These are phyloP conservation scores for Drosophila arizonae DNA, from an alignment of 1,140 invertebrate genomes.

Conservation along the genomic window DNA sequence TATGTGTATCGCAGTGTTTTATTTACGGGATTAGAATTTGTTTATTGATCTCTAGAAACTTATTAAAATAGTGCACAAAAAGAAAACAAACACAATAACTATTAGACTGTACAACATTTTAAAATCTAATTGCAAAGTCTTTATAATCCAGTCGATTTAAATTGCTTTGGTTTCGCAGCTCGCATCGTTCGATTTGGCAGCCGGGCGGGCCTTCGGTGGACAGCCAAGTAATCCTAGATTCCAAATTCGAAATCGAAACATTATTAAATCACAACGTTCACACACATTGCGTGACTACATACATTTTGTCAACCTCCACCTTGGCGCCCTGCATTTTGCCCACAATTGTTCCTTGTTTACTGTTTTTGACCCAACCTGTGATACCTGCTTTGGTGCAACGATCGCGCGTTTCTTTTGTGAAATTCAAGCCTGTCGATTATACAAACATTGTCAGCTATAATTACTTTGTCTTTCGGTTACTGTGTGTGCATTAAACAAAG, in stretches of 20 bases:
- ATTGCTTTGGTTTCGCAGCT: constrained; percentile 91
- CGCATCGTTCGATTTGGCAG: constrained; percentile 91
- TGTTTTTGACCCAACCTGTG: constrained; percentile 95
- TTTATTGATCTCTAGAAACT: constrained; percentile 70
- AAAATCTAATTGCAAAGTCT: constrained; percentile 93
- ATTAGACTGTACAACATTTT: constrained; percentile 77
- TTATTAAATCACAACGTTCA: neutral
- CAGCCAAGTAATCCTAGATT: constrained; percentile 90
- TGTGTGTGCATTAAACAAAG: constrained; percentile 41
- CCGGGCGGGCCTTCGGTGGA: constrained; percentile 92
- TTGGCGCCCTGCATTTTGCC: constrained; percentile 94
- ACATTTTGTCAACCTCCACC: constrained; percentile 92
- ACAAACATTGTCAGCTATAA: constrained; percentile 5
- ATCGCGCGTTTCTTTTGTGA: constrained; percentile 94
- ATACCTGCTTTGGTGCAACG: constrained; percentile 88
- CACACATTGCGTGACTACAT: constrained; percentile 83
- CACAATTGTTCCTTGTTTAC: constrained; percentile 92
- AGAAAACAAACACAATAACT: constrained; percentile 70
- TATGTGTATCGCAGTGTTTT: constrained; percentile 25
- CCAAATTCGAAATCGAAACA: neutral
- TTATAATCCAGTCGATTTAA: constrained; percentile 90
- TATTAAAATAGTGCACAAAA: constrained; percentile 71
- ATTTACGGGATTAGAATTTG: constrained; percentile 15
- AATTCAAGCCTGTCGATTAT: constrained; percentile 88
- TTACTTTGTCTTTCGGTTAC: constrained; percentile 12